These are phyloP conservation scores for Cotesia congregata DNA, from an alignment of 2,888 invertebrate species.

Conservation along the genomic window DNA sequence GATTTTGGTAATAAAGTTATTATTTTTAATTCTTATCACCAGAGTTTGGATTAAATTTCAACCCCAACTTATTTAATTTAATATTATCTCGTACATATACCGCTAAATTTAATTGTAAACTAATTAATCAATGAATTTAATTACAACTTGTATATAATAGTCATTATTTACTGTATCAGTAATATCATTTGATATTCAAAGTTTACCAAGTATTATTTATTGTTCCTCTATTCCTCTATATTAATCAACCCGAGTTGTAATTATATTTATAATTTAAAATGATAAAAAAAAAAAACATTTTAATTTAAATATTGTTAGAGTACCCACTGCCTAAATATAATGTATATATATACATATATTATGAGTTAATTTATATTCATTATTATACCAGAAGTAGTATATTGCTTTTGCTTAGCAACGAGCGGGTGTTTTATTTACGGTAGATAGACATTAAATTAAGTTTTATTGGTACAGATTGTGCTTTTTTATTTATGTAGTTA, in stretches of 20 bases:
- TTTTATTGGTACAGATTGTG: background rate
- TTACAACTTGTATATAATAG: background rate
- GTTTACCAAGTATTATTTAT: no score
- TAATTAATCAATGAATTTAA: background rate
- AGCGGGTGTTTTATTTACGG: background rate
- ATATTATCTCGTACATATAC: background rate
- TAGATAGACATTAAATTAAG: background rate
- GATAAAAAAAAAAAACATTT: background rate
- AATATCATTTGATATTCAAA: no score
- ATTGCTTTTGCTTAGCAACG: background rate
- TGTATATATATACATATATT: background rate
- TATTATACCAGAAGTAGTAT: background rate
- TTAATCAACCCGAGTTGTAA: no score
- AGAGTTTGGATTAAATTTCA: background rate
- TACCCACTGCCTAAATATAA: background rate
- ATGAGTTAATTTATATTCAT: background rate
- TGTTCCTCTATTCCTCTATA: no score
- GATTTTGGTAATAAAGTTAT: background rate
- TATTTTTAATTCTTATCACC: background rate
- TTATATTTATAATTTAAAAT: no score
- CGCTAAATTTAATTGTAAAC: background rate
- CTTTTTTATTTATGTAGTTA: conserved; percentile 5
- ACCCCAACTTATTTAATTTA: background rate
- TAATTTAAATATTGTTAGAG: background rate
- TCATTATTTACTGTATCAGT: background rate